phyloP scores from a whole-genome alignment of 2,113 vertebrate species.

The Cromileptes altivelis region DNA sequence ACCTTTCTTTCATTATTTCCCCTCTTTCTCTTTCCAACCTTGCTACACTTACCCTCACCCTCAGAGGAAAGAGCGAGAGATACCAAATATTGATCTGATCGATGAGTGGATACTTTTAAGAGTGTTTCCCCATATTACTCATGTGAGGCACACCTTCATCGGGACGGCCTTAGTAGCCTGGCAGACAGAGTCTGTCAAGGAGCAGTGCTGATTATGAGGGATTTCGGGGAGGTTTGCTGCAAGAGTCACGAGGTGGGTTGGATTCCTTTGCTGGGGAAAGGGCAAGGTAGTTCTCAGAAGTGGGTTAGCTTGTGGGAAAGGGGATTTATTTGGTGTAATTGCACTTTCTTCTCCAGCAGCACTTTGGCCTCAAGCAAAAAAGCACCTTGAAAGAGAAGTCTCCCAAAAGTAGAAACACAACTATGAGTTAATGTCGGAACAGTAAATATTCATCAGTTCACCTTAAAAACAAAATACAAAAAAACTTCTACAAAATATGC shows the following conservation, averaged over 20 bases:
- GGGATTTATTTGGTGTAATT: slow-evolving; percentile 67
- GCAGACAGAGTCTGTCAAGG: slow-evolving; percentile 39
- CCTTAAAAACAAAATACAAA: background rate
- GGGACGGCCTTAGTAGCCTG: slow-evolving; percentile 22
- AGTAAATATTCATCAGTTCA: background rate
- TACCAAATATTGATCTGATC: slow-evolving; percentile 61
- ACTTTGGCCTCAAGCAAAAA: slow-evolving; percentile 28
- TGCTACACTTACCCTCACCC: slow-evolving; percentile 37
- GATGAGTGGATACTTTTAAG: slow-evolving; percentile 65
- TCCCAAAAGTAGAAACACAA: slow-evolving; percentile 12
- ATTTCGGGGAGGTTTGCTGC: slow-evolving; percentile 63
- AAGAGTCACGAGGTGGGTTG: slow-evolving; percentile 66
- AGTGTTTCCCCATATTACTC: slow-evolving; percentile 52
- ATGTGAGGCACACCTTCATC: slow-evolving; percentile 53
- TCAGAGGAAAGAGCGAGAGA: slow-evolving; percentile 37
- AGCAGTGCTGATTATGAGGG: slow-evolving; percentile 67
- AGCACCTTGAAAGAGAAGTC: slow-evolving; percentile 23
- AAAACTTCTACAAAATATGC: background rate
- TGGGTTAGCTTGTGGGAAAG: slow-evolving; percentile 62
- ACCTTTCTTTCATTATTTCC: background rate
- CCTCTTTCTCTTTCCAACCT: background rate
- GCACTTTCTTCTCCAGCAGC: slow-evolving; percentile 26
- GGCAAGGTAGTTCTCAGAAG: slow-evolving; percentile 50
- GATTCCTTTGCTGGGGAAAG: slow-evolving; percentile 60
- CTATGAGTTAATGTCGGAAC: background rate